These are phyloP conservation scores for Mobula birostris DNA, from an alignment of 2,113 vertebrate genomes.

Conservation along the genomic window DNA sequence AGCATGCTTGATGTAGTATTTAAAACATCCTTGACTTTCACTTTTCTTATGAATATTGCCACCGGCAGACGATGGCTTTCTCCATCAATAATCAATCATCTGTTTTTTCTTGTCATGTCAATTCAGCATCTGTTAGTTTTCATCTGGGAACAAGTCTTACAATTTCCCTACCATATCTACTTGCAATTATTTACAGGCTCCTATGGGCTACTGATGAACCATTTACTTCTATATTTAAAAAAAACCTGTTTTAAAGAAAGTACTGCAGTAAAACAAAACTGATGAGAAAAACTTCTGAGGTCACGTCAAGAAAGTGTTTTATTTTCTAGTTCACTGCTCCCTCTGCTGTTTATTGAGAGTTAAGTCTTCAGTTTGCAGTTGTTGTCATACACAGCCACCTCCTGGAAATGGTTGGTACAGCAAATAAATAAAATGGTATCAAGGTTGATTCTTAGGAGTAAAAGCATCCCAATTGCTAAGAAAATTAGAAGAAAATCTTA, in stretches of 20 bases:
- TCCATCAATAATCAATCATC: neutral
- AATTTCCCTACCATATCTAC: neutral
- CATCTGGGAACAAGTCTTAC: neutral
- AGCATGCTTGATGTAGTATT: neutral
- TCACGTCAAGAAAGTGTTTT: neutral
- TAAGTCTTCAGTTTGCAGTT: neutral
- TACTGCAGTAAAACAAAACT: neutral
- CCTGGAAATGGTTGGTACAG: neutral
- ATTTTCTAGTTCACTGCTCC: constrained; percentile 11
- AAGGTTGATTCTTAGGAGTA: neutral
- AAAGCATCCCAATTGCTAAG: neutral
- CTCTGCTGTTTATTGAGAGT: constrained; percentile 15
- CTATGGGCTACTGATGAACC: neutral
- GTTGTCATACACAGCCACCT: neutral
- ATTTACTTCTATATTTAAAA: too few species aligned
- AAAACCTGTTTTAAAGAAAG: neutral
- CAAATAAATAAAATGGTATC: neutral
- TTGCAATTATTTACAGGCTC: neutral
- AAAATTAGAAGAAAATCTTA: neutral
- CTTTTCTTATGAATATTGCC: neutral
- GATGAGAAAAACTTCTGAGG: neutral
- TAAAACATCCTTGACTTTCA: neutral
- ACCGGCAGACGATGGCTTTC: neutral
- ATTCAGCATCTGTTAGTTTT: neutral
- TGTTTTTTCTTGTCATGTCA: neutral